Conservation (phyloP, 2,888 invertebrate genomes). For the Stegophylla sp. region DNA sequence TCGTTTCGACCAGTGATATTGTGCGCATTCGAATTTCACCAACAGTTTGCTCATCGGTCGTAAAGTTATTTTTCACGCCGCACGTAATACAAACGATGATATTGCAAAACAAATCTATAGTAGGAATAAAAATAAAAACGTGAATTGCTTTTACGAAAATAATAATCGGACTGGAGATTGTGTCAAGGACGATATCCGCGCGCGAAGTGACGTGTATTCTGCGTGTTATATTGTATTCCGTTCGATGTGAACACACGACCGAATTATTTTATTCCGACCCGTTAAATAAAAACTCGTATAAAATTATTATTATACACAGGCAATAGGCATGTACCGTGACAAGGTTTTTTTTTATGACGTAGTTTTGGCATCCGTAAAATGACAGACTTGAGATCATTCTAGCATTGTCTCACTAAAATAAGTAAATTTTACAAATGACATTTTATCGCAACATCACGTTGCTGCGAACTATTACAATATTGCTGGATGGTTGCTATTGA, state of each 20-base stretch:
- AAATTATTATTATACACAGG: neutral
- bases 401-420: no score
- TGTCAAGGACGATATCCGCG: conserved; percentile 32
- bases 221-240: conserved; percentile 15
- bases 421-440: no score
- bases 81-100: neutral
- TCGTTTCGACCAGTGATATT: neutral
- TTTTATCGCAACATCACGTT: no score
- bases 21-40: neutral
- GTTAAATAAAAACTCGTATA: neutral
- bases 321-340: neutral
- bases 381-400: no score
- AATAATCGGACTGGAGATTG: conserved; percentile 15
- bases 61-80: neutral
- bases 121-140: neutral
- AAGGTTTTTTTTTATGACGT: neutral
- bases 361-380: no score
- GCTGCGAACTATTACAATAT: no score
- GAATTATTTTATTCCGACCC: neutral
- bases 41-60: neutral
- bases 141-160: conserved; percentile 29
- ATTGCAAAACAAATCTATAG: neutral
- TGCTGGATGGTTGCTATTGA: no score
- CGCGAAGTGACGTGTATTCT: no score
- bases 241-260: neutral